A percentile compares a stretch with the other conserved stretches of the same genome.
phyloP scores from a whole-genome alignment of 2,113 vertebrate species.

The Rhinolophus sinicus region DNA sequence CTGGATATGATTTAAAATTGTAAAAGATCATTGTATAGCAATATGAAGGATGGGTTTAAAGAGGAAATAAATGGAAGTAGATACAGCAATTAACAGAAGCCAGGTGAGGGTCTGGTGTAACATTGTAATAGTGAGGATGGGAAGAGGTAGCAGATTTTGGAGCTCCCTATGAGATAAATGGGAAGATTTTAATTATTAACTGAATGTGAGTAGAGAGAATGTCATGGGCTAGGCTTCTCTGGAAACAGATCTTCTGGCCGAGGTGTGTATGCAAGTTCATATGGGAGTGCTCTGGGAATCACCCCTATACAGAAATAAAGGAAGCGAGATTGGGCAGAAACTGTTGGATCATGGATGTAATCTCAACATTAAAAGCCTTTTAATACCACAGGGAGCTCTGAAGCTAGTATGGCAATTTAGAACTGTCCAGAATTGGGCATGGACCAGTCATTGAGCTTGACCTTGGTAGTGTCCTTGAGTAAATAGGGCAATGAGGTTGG shows the following conservation, averaged over 20 bases:
- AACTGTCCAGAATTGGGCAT: not conserved
- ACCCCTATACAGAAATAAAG: not conserved
- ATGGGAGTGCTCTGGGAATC: not conserved
- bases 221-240: not conserved
- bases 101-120: not conserved
- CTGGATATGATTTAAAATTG: not conserved
- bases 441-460: not conserved
- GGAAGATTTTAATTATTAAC: not conserved
- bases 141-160: not conserved
- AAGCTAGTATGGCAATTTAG: not conserved
- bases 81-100: not conserved
- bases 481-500: not conserved
- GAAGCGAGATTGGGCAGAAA: not conserved
- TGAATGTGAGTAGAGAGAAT: not conserved
- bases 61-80: not conserved
- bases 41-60: not conserved
- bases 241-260: not conserved
- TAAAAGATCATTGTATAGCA: not conserved
- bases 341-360: not conserved
- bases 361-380: not conserved
- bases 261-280: not conserved
- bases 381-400: not conserved
- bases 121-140: not conserved
- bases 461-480: not conserved
- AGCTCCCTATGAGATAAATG: not conserved